phyloP scores from a whole-genome alignment of 2,113 vertebrate species.

The Mustelus asterias region DNA sequence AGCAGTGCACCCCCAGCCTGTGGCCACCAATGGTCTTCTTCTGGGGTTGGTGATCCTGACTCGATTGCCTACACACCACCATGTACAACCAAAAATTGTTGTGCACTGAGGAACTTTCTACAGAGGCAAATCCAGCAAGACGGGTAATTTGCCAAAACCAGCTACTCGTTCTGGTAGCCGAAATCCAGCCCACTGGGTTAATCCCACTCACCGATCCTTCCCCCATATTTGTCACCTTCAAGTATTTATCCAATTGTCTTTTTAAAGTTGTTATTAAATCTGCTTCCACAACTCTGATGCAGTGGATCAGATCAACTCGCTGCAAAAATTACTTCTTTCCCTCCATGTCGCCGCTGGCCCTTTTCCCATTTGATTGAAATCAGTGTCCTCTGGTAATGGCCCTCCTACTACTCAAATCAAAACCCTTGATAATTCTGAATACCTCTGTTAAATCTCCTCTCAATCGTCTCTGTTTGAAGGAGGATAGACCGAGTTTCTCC shows the following conservation, averaged over 20 bases:
- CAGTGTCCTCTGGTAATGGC: background rate
- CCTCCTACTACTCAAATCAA: background rate
- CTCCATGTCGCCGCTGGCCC: background rate
- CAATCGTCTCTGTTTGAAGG: no score
- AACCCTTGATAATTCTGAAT: background rate
- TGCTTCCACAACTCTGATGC: background rate
- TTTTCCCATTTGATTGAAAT: background rate
- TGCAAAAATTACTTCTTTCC: background rate
- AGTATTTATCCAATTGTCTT: background rate
- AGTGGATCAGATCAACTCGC: background rate
- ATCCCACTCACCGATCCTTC: background rate
- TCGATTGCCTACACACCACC: no score
- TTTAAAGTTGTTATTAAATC: background rate
- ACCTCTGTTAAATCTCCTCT: background rate
- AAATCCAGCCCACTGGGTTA: background rate
- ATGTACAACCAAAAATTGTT: no score
- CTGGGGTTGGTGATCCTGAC: no score
- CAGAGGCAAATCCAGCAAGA: no score
- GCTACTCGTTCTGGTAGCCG: no score
- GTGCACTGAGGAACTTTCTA: no score
- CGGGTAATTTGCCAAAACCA: no score
- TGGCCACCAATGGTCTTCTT: no score
- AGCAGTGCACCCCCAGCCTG: no score
- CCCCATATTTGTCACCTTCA: background rate
- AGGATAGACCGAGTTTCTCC: background rate